Percentiles rank a stretch among this genome's conserved stretches.
phyloP scores from a whole-genome alignment of 1,140 invertebrate genomes.

The Spodoptera frugiperda region DNA sequence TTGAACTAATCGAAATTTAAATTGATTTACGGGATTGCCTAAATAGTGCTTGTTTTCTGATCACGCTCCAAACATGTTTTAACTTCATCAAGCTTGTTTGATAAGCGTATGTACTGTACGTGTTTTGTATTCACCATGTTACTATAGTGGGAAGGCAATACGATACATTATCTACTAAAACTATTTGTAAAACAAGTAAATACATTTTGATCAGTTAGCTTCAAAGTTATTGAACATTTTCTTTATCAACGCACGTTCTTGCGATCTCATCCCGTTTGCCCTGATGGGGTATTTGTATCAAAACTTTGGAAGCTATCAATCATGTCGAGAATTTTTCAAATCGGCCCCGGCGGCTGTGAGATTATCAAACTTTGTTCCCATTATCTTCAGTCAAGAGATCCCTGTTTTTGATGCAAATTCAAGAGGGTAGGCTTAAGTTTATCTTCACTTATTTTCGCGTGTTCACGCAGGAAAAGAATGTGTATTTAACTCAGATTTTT shows the following conservation, averaged over 20 bases:
- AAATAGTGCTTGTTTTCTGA: too few species aligned
- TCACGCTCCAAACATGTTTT: too few species aligned
- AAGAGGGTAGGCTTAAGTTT: conserved; percentile 6
- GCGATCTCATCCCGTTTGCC: conserved; percentile 22
- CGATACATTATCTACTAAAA: too few species aligned
- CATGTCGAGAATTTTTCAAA: conserved; percentile 45
- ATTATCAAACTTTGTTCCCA: conserved; percentile 40
- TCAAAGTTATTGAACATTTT: conserved; percentile 15
- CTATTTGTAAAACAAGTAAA: too few species aligned
- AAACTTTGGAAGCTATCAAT: conserved; percentile 43
- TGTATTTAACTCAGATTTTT: too few species aligned
- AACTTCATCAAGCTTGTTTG: neutral
- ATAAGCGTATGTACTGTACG: too few species aligned
- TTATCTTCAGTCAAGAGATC: conserved; percentile 34
- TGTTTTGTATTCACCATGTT: too few species aligned
- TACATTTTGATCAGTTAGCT: conserved; percentile 1
- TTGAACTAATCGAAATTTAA: neutral
- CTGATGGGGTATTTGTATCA: conserved; percentile 22
- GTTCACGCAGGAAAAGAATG: neutral
- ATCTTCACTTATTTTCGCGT: conserved; percentile 5
- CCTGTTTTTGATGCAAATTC: conserved; percentile 39
- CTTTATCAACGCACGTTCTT: conserved; percentile 16
- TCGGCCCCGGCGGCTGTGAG: conserved; percentile 35
- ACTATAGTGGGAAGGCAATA: too few species aligned
- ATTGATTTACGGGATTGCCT: too few species aligned